Evolutionary conservation across 2,888 invertebrate genomes (phyloP), one percentile per base, ranked within the genome.

Genomic region (Trilocha varians): DNA sequence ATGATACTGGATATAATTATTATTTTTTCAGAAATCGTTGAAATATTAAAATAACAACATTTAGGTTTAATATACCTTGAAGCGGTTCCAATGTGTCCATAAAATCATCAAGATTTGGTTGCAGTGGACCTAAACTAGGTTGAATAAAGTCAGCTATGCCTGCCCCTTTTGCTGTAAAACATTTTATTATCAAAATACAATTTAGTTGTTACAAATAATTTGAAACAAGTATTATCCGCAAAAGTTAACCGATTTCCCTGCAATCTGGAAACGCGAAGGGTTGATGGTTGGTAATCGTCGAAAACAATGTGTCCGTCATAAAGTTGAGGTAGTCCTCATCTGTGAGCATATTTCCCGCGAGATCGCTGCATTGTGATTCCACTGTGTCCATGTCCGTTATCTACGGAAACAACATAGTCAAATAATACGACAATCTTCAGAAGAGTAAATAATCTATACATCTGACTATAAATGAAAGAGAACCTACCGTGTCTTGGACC

Each of bases 241-340:
- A 25, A 25, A 11, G 25, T 11, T 84, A 88, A 97, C 97, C 94
- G 58, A 98, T 95, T 88, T 99, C 99, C 82, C 96, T 90, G 41
- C 96, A 93, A 86, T 98, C 98, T 9, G 99, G 99, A 83, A 99
- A 99, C 49, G 94, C 93, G 84, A 97, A 96, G 5, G 98, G 97
- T 74, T 95, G 93, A 73, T 92, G 92, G 52, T 89, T 90, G 55
- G 88, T 88, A 63, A 94, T 94, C 57, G 94, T 94, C 41, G 96
- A 94, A 78, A 97, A 96, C 40, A 97, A 88, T 11, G 95, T 96
- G 75, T 96, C 96, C 66, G 93, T 94, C 90, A 94, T 94, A 68
- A 94, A 90, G 70, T 91, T 93, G 89, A 94, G 92, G 65, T 94
- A 93, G 75, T 94, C 94, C 76, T 94, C 93, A 85, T 94, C 94